These are phyloP conservation scores for Datnioides undecimradiatus DNA, from an alignment of 2,113 vertebrate genomes.

Conservation along the genomic window DNA sequence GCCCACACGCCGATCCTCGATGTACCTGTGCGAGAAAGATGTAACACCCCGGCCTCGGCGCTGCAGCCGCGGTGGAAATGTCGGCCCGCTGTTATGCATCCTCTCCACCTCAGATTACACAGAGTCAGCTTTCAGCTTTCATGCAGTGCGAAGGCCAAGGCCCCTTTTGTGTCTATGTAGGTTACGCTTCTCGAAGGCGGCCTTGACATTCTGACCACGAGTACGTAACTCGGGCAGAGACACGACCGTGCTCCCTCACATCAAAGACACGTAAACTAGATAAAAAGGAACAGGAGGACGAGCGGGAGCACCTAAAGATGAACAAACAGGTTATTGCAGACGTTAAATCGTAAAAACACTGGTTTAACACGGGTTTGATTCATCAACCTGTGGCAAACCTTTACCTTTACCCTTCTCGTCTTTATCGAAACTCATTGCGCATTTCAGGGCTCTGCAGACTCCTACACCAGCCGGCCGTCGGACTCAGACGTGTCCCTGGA, in stretches of 20 bases:
- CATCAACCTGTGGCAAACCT: not conserved
- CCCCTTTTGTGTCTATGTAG: constrained; percentile 49
- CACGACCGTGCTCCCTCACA: not conserved
- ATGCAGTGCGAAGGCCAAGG: constrained; percentile 38
- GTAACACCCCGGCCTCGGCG: constrained; percentile 26
- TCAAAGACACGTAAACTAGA: not conserved
- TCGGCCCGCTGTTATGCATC: constrained; percentile 41
- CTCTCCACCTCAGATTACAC: constrained; percentile 61
- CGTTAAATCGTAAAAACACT: too few species aligned
- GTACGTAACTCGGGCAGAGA: not conserved
- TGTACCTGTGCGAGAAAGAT: constrained; percentile 38
- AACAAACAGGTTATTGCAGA: constrained; percentile 7
- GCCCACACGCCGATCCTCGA: constrained; percentile 44
- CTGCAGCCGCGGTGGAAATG: constrained; percentile 38
- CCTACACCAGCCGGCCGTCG: constrained; percentile 97
- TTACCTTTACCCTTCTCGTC: not conserved
- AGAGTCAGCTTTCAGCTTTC: constrained; percentile 67
- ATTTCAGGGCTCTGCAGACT: constrained; percentile 95
- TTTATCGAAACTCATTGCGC: not conserved
- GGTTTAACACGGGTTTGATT: not conserved
- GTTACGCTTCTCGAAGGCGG: not conserved
- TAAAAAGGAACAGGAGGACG: not conserved
- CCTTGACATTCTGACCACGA: constrained; percentile 10
- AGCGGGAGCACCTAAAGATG: not conserved
- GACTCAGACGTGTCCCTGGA: constrained; percentile 98